Conservation (phyloP, 1,140 invertebrate species). For the Akabosia matsudoensis region DNA sequence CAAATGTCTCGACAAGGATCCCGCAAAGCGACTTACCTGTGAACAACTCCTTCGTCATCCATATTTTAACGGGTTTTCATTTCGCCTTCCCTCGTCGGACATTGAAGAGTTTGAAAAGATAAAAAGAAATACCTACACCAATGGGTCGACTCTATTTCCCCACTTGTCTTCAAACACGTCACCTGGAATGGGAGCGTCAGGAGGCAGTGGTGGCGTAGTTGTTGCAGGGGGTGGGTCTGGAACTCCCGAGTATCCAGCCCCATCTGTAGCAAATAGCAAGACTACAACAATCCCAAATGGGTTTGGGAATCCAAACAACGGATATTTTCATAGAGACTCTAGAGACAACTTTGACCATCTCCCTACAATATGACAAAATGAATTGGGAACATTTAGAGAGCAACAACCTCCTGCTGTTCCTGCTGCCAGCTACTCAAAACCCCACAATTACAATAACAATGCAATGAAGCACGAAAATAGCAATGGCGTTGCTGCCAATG, state of each 20-base stretch:
- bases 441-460: not conserved
- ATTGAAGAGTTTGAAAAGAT: constrained; percentile 68
- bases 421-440: not conserved
- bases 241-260: not conserved
- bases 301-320: constrained; percentile 23
- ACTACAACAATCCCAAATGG: not conserved
- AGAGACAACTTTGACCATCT: constrained; percentile 59
- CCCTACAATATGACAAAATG: constrained; percentile 62
- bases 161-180: constrained; percentile 58
- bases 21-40: constrained; percentile 74
- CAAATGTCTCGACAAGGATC: constrained; percentile 94
- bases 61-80: constrained; percentile 79
- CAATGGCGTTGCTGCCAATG: not conserved
- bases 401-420: not conserved
- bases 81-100: constrained; percentile 68
- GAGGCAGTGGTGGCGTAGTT: not conserved
- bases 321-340: constrained; percentile 26
- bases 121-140: constrained; percentile 58
- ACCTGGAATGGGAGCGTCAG: constrained; percentile 43
- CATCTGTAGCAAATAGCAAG: not conserved
- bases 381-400: constrained; percentile 4
- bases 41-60: constrained; percentile 83
- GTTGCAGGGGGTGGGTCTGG: not conserved
- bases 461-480: not conserved
- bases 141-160: constrained; percentile 60